A percentile compares a stretch with the other conserved stretches of the same genome.
Evolutionary conservation across 2,888 invertebrate genomes (phyloP).

Genomic region (Campoplex capitator): DNA sequence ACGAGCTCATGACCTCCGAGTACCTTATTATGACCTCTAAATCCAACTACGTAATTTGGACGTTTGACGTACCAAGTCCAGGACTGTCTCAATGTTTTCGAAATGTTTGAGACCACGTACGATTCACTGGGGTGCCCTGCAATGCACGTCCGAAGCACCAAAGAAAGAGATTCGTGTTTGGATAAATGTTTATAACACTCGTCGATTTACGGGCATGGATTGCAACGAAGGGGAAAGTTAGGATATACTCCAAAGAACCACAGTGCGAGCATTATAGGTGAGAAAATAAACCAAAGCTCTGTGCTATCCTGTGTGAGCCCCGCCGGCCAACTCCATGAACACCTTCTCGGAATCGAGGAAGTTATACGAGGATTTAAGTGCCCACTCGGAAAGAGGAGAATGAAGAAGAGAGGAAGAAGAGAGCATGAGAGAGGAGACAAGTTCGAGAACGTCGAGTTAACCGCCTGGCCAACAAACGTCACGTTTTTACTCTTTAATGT

Average conservation of each 20-base stretch:
- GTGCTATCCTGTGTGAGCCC: constrained; percentile 19
- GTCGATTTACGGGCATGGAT: background rate
- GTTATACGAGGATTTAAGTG: constrained; percentile 73
- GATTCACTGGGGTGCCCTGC: background rate
- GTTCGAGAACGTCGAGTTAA: background rate
- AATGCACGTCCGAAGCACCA: background rate
- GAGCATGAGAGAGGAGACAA: constrained; percentile 3
- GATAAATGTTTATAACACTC: constrained; percentile 64
- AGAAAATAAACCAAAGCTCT: constrained; percentile 59
- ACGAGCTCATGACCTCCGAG: background rate
- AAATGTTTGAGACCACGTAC: background rate
- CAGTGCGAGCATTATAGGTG: constrained; percentile 38
- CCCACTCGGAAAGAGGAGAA: constrained; percentile 63
- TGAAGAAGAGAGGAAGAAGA: background rate
- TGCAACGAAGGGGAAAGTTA: background rate
- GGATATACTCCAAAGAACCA: background rate
- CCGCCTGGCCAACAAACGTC: constrained; percentile 23
- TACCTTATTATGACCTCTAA: background rate
- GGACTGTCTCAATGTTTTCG: background rate
- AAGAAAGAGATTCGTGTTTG: constrained; percentile 26
- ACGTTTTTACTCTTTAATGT: constrained; percentile 61
- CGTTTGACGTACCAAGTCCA: background rate
- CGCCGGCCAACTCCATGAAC: constrained; percentile 36
- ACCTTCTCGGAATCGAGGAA: constrained; percentile 67
- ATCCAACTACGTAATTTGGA: background rate